Percentiles rank a stretch among this genome's conserved stretches.
Conservation (phyloP, 2,888 invertebrate genomes). For the Bombylius major region DNA sequence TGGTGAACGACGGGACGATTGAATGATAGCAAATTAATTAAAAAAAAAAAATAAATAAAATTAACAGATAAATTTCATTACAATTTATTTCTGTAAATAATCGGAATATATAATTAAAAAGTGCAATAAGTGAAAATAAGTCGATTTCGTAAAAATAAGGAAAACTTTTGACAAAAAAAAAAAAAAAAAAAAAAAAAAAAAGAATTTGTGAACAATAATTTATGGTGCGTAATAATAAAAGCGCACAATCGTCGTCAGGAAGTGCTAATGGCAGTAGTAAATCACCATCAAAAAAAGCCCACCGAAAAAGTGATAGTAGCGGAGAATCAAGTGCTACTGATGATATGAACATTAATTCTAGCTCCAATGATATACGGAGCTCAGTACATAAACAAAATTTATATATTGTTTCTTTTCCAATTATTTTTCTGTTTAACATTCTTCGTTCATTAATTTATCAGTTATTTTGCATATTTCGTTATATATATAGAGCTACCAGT, state of each 20-base stretch:
- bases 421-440: conserved; percentile 75
- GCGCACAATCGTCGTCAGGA: conserved; percentile 29
- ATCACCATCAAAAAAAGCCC: conserved; percentile 27
- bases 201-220: no score
- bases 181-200: no score
- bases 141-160: no score
- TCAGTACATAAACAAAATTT: conserved; percentile 81
- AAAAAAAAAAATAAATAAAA: no score
- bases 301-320: conserved; percentile 32
- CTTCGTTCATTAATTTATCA: conserved; percentile 72
- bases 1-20: no score
- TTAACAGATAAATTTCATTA: no score
- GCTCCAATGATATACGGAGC: conserved; percentile 32
- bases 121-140: no score
- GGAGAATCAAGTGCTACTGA: conserved; percentile 26
- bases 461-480: conserved; percentile 74
- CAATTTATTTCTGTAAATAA: no score
- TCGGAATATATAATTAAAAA: no score
- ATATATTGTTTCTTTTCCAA: conserved; percentile 77
- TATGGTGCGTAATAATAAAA: conserved; percentile 37
- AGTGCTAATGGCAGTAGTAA: conserved; percentile 26
- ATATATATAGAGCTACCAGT: conserved; percentile 69
- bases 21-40: no score
- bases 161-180: no score
- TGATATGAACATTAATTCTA: conserved; percentile 1